Conservation (phyloP, 2,113 vertebrate genomes). For the Proteles cristata region DNA sequence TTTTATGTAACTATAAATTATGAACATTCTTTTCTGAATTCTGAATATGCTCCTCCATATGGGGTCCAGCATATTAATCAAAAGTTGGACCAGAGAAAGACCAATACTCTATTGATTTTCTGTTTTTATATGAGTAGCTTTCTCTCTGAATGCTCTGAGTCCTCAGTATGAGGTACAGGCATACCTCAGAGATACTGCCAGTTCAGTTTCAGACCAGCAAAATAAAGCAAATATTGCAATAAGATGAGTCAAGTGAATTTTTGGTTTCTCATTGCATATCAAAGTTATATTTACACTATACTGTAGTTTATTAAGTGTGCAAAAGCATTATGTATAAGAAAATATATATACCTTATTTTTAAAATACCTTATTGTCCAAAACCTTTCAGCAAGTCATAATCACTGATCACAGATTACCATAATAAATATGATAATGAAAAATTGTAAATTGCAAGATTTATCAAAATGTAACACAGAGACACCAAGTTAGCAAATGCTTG, state of each 20-base stretch:
- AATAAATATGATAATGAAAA: neutral
- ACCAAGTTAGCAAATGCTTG: neutral
- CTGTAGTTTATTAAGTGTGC: neutral
- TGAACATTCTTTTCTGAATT: neutral
- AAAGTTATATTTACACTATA: neutral
- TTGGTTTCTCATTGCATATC: neutral
- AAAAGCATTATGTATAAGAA: neutral
- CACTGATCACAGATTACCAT: neutral
- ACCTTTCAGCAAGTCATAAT: neutral
- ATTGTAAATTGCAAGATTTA: neutral
- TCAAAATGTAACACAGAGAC: neutral
- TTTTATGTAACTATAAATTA: neutral
- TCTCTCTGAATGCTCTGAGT: neutral
- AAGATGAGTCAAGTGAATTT: neutral
- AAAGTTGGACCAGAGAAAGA: neutral
- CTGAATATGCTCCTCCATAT: neutral
- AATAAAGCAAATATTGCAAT: neutral
- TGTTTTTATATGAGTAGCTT: neutral
- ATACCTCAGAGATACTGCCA: neutral
- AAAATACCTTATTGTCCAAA: neutral
- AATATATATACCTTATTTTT: neutral
- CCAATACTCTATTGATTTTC: neutral
- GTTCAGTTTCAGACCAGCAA: neutral
- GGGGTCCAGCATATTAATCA: neutral
- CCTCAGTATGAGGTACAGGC: neutral